phyloP scores from a whole-genome alignment of 2,797 vertebrate genomes.

The Lepidocolaptes lacrymiger region DNA sequence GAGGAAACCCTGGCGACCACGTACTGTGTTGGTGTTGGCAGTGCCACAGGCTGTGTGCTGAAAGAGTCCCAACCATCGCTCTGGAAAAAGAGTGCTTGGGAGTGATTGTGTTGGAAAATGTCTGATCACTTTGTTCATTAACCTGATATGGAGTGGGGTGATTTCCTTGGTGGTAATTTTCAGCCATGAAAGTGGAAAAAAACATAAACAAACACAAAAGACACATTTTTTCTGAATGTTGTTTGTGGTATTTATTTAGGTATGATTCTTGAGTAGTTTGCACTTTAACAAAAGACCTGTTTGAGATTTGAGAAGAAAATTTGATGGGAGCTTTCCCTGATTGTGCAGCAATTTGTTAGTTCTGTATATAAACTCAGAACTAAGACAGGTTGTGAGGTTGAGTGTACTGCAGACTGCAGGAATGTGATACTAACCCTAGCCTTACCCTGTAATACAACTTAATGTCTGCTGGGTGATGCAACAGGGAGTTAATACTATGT shows the following conservation, averaged over 20 bases:
- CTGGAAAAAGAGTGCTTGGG: background rate
- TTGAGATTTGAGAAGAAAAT: slow-evolving; percentile 12
- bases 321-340: background rate
- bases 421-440: accelerated
- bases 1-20: background rate
- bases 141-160: background rate
- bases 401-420: background rate
- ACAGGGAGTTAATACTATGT: background rate
- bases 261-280: background rate
- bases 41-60: background rate
- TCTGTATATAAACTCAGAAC: background rate
- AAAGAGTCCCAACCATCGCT: accelerated
- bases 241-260: background rate
- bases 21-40: background rate
- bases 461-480: background rate
- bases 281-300: slow-evolving; percentile 1
- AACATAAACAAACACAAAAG: background rate
- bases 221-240: background rate
- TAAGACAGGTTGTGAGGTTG: background rate
- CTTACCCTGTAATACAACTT: background rate
- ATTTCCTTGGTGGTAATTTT: background rate
- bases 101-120: background rate
- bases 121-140: background rate
- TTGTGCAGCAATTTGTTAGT: background rate
- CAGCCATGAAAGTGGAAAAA: background rate